Percentiles rank a stretch among this genome's conserved stretches.
phyloP scores from a whole-genome alignment of 2,888 invertebrate species.

The Torymus aiolomorphi region DNA sequence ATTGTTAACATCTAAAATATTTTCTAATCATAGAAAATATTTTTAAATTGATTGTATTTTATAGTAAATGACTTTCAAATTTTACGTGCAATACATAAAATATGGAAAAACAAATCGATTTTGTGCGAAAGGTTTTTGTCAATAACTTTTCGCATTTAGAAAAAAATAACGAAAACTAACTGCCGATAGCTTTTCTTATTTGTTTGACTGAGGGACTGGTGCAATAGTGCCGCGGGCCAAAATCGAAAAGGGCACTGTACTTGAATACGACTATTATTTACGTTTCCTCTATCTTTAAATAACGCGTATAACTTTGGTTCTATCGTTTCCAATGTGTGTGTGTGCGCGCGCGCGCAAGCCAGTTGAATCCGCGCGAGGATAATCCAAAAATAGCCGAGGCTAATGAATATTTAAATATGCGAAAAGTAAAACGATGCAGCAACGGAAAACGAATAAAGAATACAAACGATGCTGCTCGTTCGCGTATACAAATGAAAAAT shows the following conservation, averaged over 20 bases:
- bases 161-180: conserved; percentile 32
- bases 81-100: conserved; percentile 34
- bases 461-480: conserved; percentile 50
- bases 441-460: conserved; percentile 35
- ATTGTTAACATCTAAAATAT: no score
- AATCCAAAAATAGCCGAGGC: conserved; percentile 11
- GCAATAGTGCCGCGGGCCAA: conserved; percentile 59
- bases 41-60: conserved; percentile 6
- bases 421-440: conserved; percentile 24
- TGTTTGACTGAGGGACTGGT: conserved; percentile 59
- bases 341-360: conserved; percentile 3
- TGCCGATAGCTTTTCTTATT: conserved; percentile 39
- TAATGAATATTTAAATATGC: conserved; percentile 36
- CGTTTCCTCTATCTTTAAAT: conserved; percentile 32
- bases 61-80: conserved; percentile 13
- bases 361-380: conserved; percentile 20
- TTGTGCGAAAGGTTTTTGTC: neutral
- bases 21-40: no score
- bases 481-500: conserved; percentile 42
- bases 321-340: neutral
- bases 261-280: conserved; percentile 28
- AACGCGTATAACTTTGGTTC: conserved; percentile 18
- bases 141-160: conserved; percentile 6
- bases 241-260: conserved; percentile 28
- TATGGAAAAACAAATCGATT: neutral